phyloP scores from a whole-genome alignment of 1,140 invertebrate genomes.

The Agraylea sexmaculata region DNA sequence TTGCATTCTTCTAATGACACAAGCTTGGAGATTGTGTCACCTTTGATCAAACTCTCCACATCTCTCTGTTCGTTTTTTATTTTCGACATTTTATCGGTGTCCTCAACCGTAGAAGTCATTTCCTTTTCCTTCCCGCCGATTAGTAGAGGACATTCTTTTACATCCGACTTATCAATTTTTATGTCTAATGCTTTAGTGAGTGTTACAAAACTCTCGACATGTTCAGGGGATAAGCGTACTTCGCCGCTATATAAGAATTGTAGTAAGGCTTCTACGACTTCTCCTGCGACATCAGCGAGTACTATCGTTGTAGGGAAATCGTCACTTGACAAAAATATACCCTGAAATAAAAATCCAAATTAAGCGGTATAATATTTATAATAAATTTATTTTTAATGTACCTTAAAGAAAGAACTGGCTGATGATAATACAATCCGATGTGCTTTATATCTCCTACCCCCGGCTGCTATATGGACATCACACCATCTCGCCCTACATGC shows the following conservation, averaged over 20 bases:
- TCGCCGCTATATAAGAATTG: conserved; percentile 34
- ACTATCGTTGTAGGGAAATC: conserved; percentile 28
- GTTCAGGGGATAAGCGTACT: conserved; percentile 25
- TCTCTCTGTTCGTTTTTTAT: conserved; percentile 5
- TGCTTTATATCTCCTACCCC: conserved; percentile 27
- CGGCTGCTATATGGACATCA: conserved; percentile 29
- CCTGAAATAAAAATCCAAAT: conserved; percentile 22
- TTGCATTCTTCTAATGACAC: neutral
- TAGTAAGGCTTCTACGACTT: conserved; percentile 28
- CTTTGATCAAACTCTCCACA: conserved; percentile 13
- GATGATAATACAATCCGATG: conserved; percentile 32
- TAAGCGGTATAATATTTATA: neutral
- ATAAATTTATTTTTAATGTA: conserved; percentile 14
- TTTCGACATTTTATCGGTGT: neutral
- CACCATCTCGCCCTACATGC: conserved; percentile 24
- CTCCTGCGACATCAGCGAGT: conserved; percentile 30
- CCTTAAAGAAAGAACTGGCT: conserved; percentile 32
- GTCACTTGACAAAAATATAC: conserved; percentile 26
- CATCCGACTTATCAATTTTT: conserved; percentile 24
- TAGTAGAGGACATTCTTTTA: conserved; percentile 11
- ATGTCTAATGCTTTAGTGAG: conserved; percentile 30
- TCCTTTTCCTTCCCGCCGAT: conserved; percentile 7
- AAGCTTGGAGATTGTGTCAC: conserved; percentile 14
- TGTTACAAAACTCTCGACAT: conserved; percentile 28
- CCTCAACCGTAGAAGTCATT: conserved; percentile 3